phyloP scores from a whole-genome alignment of 2,113 vertebrate genomes.

The Bettongia penicillata region DNA sequence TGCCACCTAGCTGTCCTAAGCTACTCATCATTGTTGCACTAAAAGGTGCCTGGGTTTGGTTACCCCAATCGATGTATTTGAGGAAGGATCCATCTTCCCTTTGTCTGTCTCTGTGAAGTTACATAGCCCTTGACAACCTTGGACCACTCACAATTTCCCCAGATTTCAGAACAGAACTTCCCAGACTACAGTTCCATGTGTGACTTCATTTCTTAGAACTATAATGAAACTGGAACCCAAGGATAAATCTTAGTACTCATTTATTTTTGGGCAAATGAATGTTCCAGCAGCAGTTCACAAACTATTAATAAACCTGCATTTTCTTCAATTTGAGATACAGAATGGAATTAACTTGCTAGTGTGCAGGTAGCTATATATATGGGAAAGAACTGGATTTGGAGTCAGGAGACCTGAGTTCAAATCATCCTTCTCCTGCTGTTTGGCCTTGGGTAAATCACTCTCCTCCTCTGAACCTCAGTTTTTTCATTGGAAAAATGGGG shows the following conservation, averaged over 20 bases:
- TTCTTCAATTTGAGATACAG: not conserved
- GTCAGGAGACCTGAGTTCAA: not conserved
- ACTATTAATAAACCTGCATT: not conserved
- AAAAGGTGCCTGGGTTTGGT: not conserved
- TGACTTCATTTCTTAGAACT: not conserved
- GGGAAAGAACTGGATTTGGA: not conserved
- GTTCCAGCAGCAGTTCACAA: not conserved
- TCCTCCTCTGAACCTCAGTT: not conserved
- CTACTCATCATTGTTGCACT: too few relatives aligned
- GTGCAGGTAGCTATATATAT: not conserved
- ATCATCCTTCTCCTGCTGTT: not conserved
- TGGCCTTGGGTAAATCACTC: not conserved
- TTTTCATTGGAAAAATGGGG: not conserved
- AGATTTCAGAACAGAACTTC: not conserved
- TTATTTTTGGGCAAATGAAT: not conserved
- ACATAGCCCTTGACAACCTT: not conserved
- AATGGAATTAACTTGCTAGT: not conserved
- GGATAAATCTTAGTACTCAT: not conserved
- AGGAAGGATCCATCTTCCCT: not conserved
- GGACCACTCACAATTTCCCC: not conserved
- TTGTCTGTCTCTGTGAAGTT: not conserved
- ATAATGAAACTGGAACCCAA: not conserved
- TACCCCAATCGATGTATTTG: not conserved
- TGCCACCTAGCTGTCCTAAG: too few relatives aligned
- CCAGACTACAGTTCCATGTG: not conserved